A percentile compares a stretch with the other conserved stretches of the same genome.
These are phyloP conservation scores for Apoda limacodes DNA, from an alignment of 2,888 invertebrate genomes.

Conservation along the genomic window DNA sequence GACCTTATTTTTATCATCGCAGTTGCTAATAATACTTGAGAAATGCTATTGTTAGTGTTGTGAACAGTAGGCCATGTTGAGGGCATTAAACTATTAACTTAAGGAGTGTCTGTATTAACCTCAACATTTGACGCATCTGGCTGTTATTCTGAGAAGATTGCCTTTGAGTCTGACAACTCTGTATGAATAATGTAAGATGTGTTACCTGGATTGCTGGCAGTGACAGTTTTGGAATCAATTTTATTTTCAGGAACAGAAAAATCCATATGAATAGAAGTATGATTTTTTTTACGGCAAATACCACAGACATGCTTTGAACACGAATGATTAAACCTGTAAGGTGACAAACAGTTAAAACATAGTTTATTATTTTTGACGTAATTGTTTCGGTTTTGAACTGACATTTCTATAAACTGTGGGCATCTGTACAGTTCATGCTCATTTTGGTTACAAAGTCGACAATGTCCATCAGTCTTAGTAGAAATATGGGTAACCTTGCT, in stretches of 20 bases:
- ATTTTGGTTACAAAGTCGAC: too few species aligned
- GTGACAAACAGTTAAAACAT: constrained; percentile 2
- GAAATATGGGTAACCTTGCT: neutral
- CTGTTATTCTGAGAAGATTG: too few species aligned
- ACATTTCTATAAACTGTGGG: neutral
- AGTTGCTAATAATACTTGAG: constrained; percentile 1
- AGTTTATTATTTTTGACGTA: constrained; percentile 2
- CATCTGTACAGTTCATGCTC: constrained; percentile 2
- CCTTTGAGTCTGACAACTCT: too few species aligned
- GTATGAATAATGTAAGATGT: too few species aligned
- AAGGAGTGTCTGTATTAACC: too few species aligned
- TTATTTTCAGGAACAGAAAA: too few species aligned
- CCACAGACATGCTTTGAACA: neutral
- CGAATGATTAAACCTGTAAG: constrained; percentile 1
- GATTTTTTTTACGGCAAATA: neutral
- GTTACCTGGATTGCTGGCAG: too few species aligned
- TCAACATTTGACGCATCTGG: too few species aligned
- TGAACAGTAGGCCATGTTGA: neutral
- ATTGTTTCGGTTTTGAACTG: neutral
- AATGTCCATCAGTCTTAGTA: neutral
- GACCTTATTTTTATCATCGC: neutral
- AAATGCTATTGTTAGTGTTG: neutral
- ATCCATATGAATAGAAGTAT: neutral
- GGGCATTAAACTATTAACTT: too few species aligned
- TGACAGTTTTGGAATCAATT: too few species aligned